These are phyloP conservation scores for Chlorops oryzae DNA, from an alignment of 1,140 invertebrate genomes.

Conservation along the genomic window DNA sequence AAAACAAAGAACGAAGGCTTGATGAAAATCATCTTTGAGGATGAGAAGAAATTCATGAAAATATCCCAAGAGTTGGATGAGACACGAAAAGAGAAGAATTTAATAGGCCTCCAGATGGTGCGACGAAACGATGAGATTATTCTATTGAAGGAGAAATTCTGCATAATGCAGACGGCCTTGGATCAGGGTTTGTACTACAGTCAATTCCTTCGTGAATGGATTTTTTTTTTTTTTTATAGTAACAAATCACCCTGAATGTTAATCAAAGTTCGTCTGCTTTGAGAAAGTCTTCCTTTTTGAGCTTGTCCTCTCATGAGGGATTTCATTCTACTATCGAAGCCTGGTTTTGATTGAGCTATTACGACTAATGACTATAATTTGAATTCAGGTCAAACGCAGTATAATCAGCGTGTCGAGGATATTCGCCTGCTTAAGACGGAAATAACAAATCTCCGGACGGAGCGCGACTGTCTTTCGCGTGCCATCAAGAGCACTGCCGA, in stretches of 20 bases:
- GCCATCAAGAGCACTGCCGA: constrained; percentile 58
- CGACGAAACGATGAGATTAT: constrained; percentile 68
- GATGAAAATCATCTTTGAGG: constrained; percentile 45
- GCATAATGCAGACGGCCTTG: constrained; percentile 62
- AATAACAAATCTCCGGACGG: constrained; percentile 61
- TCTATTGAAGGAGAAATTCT: constrained; percentile 66
- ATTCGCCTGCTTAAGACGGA: constrained; percentile 70
- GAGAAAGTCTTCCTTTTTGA: too few species aligned
- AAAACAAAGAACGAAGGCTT: constrained; percentile 54
- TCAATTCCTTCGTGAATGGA: background rate
- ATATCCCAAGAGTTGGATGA: constrained; percentile 62
- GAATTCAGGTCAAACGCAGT: constrained; percentile 56
- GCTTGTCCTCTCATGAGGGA: too few species aligned
- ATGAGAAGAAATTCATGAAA: constrained; percentile 53
- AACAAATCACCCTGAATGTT: too few species aligned
- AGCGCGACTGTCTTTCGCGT: constrained; percentile 56
- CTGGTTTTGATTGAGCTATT: too few species aligned
- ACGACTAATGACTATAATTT: too few species aligned
- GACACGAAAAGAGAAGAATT: constrained; percentile 61
- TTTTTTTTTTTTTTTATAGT: background rate
- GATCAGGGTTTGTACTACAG: constrained; percentile 53
- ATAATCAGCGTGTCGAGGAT: constrained; percentile 65
- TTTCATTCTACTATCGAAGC: too few species aligned
- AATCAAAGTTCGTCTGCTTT: too few species aligned
- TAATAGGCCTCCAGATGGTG: constrained; percentile 68